Percentiles rank a stretch among this genome's conserved stretches.
These are phyloP conservation scores for Epizoanthus scotinus DNA, from an alignment of 92 coral and sea anemone genomes.

Conservation along the genomic window DNA sequence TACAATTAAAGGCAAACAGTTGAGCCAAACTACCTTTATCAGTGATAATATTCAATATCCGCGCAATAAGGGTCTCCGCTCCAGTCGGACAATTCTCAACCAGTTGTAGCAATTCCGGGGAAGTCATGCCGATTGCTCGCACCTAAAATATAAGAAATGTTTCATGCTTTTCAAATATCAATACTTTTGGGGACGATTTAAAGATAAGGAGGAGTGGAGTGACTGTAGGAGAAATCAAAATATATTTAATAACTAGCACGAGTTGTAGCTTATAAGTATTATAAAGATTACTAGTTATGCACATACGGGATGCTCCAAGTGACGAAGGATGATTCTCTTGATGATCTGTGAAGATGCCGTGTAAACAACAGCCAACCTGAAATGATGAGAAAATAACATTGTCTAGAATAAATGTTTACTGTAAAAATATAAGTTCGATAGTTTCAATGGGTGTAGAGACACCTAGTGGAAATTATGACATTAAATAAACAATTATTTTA, in stretches of 20 bases:
- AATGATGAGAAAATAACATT: background rate
- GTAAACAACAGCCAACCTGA: slow-evolving; percentile 90
- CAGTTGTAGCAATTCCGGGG: slow-evolving; percentile 85
- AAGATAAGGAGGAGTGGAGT: too few relatives aligned
- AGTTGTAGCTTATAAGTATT: background rate
- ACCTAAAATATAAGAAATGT: slow-evolving; percentile 55
- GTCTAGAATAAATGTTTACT: background rate
- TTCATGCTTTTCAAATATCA: background rate
- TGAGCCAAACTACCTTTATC: slow-evolving; percentile 76
- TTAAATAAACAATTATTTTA: too few relatives aligned
- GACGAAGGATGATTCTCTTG: slow-evolving; percentile 92
- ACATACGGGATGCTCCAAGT: slow-evolving; percentile 97
- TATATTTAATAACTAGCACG: background rate
- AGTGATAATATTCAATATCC: slow-evolving; percentile 93
- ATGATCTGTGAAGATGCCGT: slow-evolving; percentile 96
- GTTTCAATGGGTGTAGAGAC: too few relatives aligned
- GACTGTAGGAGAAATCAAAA: too few relatives aligned
- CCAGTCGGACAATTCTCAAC: slow-evolving; percentile 98
- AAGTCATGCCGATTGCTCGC: slow-evolving; percentile 97
- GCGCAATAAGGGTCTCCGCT: slow-evolving; percentile 94
- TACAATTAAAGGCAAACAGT: background rate
- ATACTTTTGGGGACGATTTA: background rate
- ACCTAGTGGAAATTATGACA: too few relatives aligned
- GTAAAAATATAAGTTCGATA: background rate
- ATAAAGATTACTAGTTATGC: background rate